phyloP scores from a whole-genome alignment of 2,888 invertebrate genomes.

The Abscondita cerata region DNA sequence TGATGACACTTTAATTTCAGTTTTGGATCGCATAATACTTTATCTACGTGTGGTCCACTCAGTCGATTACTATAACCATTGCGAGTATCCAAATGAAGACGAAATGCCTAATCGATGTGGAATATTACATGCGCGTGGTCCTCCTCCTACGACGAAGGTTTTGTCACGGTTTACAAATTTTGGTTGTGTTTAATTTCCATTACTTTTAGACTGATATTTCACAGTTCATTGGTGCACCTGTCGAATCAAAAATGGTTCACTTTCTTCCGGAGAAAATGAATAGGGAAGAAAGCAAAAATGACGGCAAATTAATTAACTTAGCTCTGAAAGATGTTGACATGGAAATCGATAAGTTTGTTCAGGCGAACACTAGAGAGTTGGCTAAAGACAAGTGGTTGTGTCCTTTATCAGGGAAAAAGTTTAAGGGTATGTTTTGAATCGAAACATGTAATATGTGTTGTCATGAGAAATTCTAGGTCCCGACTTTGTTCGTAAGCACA shows the following conservation, averaged over 20 bases:
- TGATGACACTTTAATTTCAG: conserved; percentile 75
- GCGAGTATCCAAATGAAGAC: conserved; percentile 99
- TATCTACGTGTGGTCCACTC: conserved; percentile 98
- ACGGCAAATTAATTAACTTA: conserved; percentile 53
- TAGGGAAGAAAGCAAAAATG: conserved; percentile 71
- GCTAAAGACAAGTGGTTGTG: conserved; percentile 99
- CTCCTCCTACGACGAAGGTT: conserved; percentile 83
- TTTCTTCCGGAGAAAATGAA: conserved; percentile 82
- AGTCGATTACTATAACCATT: conserved; percentile 98
- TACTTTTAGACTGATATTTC: conserved; percentile 70
- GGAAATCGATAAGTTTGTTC: conserved; percentile 94
- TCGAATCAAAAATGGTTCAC: conserved; percentile 91
- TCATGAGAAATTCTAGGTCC: too few relatives aligned
- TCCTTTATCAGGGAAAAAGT: conserved; percentile 98
- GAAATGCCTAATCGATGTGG: conserved; percentile 99
- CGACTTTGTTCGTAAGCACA: conserved; percentile 98
- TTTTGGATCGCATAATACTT: conserved; percentile 81
- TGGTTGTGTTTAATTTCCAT: background rate
- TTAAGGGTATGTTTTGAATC: too few relatives aligned
- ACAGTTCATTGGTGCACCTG: conserved; percentile 77
- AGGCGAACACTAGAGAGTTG: conserved; percentile 94
- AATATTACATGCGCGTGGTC: conserved; percentile 95
- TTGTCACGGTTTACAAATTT: background rate
- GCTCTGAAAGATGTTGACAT: conserved; percentile 63
- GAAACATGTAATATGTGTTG: too few relatives aligned